Base-by-base conservation (phyloP, 2,113 vertebrate species). In the Pimephales promelas region DNA sequence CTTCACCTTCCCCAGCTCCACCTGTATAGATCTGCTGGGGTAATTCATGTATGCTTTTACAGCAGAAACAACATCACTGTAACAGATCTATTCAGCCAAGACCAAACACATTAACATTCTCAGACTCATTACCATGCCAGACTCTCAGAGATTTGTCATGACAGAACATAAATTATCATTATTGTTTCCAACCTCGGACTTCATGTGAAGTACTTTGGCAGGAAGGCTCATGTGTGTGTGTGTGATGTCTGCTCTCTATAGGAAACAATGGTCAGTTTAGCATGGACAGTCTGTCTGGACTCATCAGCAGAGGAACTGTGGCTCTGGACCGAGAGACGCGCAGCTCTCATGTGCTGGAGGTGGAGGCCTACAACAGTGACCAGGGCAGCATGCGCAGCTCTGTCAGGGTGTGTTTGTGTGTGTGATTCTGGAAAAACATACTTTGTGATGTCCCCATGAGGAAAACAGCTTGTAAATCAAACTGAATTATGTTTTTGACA, bases 351-450 rank as follows among this genome's bases (percentile, higher is more conserved):
- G 90, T 99, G 83, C 90, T 99, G 91, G 93, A 95, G 43, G 96
- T 99, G 85, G 98, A 99, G 86, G 97, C 96, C 78, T 99, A 96
- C 91, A 99, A 99, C 92, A 96, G 95, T 0, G 98, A 99, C 81
- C 96, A 96, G 86, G 96, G 97, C 82, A 95, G 96, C 89, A 99
- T 99, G 97, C 93, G 97, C 90, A 98, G 96, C 91, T 94, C 97
- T 0, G 95, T 99, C 78, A 93, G 97, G 97, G 98, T 99, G 84
- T 40, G 87, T 79, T 13, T 40, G 24, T 70, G 57, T 9, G 36
- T 57, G 73, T 52, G 49, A 52, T 18, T 2, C 49, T 52, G 16
- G 49, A 6, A 52, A 18, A 52, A 5, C 1, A 14, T 18, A 52
- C 18, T 54, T 54, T 54, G 52, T 54, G 5, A 20, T 0, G 4